Evolutionary conservation across 1,140 invertebrate genomes (phyloP), one percentile per base, ranked within the genome.

Genomic region (Pseudomyrmex concolor): DNA sequence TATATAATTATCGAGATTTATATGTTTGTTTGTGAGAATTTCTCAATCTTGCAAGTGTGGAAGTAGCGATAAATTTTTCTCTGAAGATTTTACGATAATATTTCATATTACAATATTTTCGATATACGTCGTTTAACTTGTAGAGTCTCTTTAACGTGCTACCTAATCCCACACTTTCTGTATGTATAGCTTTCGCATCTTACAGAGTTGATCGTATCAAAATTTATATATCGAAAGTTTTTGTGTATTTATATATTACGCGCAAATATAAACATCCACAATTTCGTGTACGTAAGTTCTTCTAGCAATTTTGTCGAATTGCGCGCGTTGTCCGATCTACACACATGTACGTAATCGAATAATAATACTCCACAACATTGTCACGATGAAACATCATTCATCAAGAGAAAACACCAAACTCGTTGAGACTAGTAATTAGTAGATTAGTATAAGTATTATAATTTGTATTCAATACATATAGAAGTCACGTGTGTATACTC

Each of bases 391-490:
- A 59, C 55, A 57, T 70, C 7, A 25, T 80, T 80, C 43, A 68
- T 54, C 15, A 70, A 80, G 59, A 80, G 15, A 59, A 5, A 80
- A 80, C 76, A 80, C 76, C 76, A 78, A 78, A 78, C 19, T 80
- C 54, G 22, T 80, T 80, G 43, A 80, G 22, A 50, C 10, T 80
- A 78, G 43, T 80, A 68, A 64, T 59, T 78, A 60, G 15, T 70
- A 59, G 15, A 70, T 59, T 68, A 55, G 17, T 78, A 50, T 59
- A 70, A 25, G 57, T 67, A 67, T 54, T 64, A 25, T 15, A 64
- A 51, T 43, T 5, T 63, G n/a, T 15, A 17, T 34, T 34, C 34
- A 34, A 34, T 34, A 34, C 34, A 9, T 9, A 9, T 60, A 60
- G n/a, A 17, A 59, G 17, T 8, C 1, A 9, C 19, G 25, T 43